A percentile compares a stretch with the other conserved stretches of the same genome.
Conservation (phyloP, 2,888 invertebrate species). For the Lepidonotus clava region DNA sequence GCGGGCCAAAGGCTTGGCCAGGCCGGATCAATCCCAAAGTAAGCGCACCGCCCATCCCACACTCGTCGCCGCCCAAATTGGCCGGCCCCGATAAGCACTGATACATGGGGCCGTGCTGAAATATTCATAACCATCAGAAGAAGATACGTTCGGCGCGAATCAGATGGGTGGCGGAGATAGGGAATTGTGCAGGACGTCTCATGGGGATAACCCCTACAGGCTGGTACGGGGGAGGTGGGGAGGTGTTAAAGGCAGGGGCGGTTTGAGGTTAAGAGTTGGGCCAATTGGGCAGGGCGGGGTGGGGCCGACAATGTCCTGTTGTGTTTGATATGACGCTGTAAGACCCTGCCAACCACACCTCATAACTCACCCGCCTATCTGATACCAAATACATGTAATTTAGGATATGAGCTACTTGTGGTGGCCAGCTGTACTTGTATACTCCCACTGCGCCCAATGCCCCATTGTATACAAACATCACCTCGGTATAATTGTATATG, state of each 20-base stretch:
- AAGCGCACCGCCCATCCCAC: not conserved
- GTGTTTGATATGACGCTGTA: too few relatives aligned
- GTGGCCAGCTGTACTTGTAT: too few relatives aligned
- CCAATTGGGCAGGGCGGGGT: not conserved
- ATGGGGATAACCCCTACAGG: too few relatives aligned
- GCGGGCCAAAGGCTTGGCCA: not conserved
- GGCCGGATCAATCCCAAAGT: not conserved
- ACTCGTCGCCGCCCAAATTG: slow-evolving; percentile 8
- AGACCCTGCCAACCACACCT: not conserved
- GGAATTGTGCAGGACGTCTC: not conserved
- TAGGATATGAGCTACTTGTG: too few relatives aligned
- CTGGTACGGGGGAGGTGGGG: not conserved
- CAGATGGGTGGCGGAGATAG: not conserved
- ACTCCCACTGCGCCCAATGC: too few relatives aligned
- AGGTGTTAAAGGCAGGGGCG: not conserved
- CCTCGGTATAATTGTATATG: too few relatives aligned
- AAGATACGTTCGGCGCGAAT: not conserved
- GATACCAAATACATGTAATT: too few relatives aligned
- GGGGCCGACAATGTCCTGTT: too few relatives aligned
- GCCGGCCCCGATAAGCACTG: slow-evolving; percentile 32
- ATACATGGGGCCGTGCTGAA: slow-evolving; percentile 34
- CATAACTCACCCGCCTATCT: too few relatives aligned
- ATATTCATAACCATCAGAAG: slow-evolving; percentile 23
- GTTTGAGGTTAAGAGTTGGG: not conserved
- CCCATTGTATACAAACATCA: too few relatives aligned